These are phyloP conservation scores for Odobenus rosmarus DNA, from an alignment of 2,113 vertebrate genomes.

Conservation along the genomic window DNA sequence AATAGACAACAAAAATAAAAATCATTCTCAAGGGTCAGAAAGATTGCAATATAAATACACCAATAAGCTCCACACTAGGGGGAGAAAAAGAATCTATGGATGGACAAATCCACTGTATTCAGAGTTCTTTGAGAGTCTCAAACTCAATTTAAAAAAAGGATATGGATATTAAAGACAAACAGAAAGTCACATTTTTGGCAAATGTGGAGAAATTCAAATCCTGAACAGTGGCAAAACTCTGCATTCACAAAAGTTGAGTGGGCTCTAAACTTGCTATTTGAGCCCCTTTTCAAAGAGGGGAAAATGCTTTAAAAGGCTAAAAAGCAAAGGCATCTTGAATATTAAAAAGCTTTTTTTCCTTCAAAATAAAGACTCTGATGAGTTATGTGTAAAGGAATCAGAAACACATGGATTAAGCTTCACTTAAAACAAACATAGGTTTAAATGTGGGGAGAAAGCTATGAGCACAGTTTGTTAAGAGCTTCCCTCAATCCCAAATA, in stretches of 20 bases:
- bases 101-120: background rate
- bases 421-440: conserved; percentile 77
- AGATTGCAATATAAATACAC: background rate
- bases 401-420: conserved; percentile 80
- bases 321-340: conserved; percentile 54
- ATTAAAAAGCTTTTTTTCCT: background rate
- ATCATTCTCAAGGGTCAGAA: conserved; percentile 26
- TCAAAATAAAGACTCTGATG: conserved; percentile 56
- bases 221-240: conserved; percentile 13
- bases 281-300: conserved; percentile 25
- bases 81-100: background rate
- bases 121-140: background rate
- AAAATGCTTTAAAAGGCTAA: conserved; percentile 54
- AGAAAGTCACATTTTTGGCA: conserved; percentile 62
- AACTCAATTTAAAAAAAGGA: conserved; percentile 20
- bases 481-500: conserved; percentile 62
- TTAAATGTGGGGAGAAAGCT: conserved; percentile 57
- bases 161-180: conserved; percentile 51
- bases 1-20: conserved; percentile 36
- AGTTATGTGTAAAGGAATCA: conserved; percentile 71
- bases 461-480: conserved; percentile 42
- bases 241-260: conserved; percentile 15
- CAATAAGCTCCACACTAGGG: background rate
- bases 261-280: background rate
- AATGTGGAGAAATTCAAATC: conserved; percentile 55